Evolutionary conservation across 2,113 vertebrate genomes (phyloP).

Genomic region (Pagrus major): DNA sequence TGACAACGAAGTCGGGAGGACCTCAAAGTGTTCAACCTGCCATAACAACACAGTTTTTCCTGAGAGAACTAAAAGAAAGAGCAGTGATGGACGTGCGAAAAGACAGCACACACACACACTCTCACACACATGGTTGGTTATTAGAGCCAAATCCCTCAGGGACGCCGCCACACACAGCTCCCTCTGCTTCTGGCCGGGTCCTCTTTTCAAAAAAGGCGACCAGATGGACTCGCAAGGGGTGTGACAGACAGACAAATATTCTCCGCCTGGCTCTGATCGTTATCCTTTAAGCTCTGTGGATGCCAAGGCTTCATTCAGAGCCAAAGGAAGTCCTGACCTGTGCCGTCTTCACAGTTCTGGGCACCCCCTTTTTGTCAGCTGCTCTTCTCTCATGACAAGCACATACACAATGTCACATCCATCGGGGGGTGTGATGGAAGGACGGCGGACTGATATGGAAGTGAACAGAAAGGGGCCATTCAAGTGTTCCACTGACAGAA

Average conservation of each 20-base stretch:
- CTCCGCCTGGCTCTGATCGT: conserved; percentile 40
- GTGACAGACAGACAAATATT: conserved; percentile 40
- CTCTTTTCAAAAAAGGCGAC: conserved; percentile 30
- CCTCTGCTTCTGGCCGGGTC: conserved; percentile 49
- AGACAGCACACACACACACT: neutral
- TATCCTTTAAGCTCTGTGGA: conserved; percentile 42
- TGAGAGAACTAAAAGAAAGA: conserved; percentile 72
- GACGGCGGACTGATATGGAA: conserved; percentile 48
- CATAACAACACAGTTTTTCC: conserved; percentile 61
- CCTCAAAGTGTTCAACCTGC: conserved; percentile 47
- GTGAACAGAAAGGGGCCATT: conserved; percentile 28
- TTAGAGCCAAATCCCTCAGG: conserved; percentile 49
- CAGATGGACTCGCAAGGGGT: conserved; percentile 52
- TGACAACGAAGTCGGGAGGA: conserved; percentile 4
- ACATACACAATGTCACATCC: conserved; percentile 46
- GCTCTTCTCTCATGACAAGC: conserved; percentile 26
- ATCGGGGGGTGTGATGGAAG: conserved; percentile 21
- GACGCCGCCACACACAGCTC: conserved; percentile 37
- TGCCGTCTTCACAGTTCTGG: conserved; percentile 33
- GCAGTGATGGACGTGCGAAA: conserved; percentile 29
- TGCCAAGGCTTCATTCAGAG: conserved; percentile 33
- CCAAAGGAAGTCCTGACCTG: conserved; percentile 57
- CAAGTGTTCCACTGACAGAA: conserved; percentile 24
- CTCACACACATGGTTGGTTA: conserved; percentile 1
- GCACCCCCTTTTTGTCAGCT: conserved; percentile 30